Conservation (phyloP, 1,140 invertebrate species). For the Maniola jurtina region DNA sequence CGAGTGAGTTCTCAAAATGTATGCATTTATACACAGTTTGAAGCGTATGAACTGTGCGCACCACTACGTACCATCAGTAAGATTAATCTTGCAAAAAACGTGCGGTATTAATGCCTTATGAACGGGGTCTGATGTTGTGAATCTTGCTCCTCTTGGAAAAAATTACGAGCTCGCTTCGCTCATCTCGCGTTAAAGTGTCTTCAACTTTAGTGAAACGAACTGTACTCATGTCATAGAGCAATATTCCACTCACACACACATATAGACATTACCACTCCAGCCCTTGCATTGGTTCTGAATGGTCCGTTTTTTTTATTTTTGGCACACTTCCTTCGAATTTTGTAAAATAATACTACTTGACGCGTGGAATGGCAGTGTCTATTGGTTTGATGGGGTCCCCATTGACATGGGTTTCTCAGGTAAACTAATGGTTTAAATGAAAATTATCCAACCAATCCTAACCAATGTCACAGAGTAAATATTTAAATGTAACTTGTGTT, state of each 20-base stretch:
- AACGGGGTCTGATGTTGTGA: too few species aligned
- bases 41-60: too few species aligned
- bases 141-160: too few species aligned
- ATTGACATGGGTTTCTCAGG: background rate
- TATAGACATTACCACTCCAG: constrained; percentile 46
- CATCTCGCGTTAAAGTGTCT: background rate
- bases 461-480: constrained; percentile 15
- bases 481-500: constrained; percentile 7
- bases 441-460: too few species aligned
- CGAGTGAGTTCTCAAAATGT: too few species aligned
- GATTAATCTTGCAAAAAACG: too few species aligned
- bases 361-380: constrained; percentile 40
- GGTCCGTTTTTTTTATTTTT: constrained; percentile 59
- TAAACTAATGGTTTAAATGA: background rate
- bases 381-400: background rate
- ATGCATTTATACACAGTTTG: too few species aligned
- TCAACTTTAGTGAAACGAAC: background rate
- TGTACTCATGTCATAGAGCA: constrained; percentile 17
- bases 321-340: constrained; percentile 61
- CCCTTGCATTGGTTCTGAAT: constrained; percentile 39
- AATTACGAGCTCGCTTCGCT: too few species aligned
- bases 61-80: too few species aligned
- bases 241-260: too few species aligned
- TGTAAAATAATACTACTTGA: constrained; percentile 60
- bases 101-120: too few species aligned